Percentiles rank a stretch among this genome's conserved stretches.
Evolutionary conservation across 2,888 invertebrate species (phyloP).

Genomic region (Caenorhabditis sulstoni): DNA sequence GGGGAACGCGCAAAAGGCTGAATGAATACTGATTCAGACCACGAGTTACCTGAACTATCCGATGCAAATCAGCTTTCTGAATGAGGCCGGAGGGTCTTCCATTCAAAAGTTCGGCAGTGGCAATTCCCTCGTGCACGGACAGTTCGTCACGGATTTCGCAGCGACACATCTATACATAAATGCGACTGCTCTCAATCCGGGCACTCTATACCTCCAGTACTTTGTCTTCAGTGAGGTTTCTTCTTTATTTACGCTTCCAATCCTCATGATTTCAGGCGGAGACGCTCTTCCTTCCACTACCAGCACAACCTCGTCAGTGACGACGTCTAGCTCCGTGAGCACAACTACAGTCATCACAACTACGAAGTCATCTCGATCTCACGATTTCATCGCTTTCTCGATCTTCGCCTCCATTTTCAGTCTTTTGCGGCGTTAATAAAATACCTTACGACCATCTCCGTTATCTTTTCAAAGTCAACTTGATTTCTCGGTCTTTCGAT

Average conservation of each 20-base stretch:
- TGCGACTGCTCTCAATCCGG: slow-evolving; percentile 4
- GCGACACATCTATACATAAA: neutral
- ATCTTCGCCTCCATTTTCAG: neutral
- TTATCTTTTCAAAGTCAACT: too few species aligned
- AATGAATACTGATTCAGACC: too few species aligned
- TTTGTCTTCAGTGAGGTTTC: slow-evolving; percentile 9
- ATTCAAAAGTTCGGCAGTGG: too few species aligned
- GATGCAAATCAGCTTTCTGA: too few species aligned
- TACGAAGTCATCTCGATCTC: slow-evolving; percentile 6
- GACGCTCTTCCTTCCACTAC: neutral
- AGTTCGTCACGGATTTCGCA: neutral
- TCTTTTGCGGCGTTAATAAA: neutral
- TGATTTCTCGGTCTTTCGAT: too few species aligned
- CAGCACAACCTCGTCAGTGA: neutral
- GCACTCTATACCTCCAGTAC: slow-evolving; percentile 18
- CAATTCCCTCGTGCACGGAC: neutral
- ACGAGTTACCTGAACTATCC: too few species aligned
- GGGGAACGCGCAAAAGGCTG: too few species aligned
- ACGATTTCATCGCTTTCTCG: neutral
- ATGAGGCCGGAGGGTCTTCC: neutral
- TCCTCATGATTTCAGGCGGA: neutral
- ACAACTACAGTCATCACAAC: slow-evolving; percentile 15
- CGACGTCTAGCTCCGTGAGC: neutral
- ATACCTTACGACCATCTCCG: too few species aligned
- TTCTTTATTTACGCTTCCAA: neutral